Evolutionary conservation across 1,140 invertebrate species (phyloP), one percentile per base, ranked within the genome.

Genomic region (Neotoxoptera formosana): DNA sequence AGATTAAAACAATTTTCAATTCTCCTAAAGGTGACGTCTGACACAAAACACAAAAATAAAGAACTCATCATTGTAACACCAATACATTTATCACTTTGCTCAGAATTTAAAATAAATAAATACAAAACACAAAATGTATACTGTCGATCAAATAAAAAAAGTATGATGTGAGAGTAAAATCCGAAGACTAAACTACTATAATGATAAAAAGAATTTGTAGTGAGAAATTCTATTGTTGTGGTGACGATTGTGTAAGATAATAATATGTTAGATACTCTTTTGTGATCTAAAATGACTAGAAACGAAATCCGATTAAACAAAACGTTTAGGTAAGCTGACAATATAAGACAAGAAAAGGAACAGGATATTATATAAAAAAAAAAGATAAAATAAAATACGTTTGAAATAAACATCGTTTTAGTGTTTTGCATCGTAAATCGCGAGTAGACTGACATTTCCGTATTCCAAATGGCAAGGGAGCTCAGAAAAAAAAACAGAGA

Each of bases 221-320:
- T n/a, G 30, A 34, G n/a, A 76, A 76, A 76, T n/a, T n/a, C 34
- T 36, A 83, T 41, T 36, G n/a, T 41, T 83, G 81, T 83, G 34
- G 81, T 83, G 21, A 83, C 36, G 81, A 83, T 83, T 21, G 7
- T 36, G 76, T 81, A 81, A 81, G 34, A 36, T 36, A 81, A 36
- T 36, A 81, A 81, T 81, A 36, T 83, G 17, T 41, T 36, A 41
- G 7, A 41, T 83, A 23, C 20, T 41, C 8, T 23, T 83, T 83
- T 83, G 17, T 83, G 36, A 41, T 83, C 20, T 83, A 83, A 83
- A 83, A 83, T 83, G 34, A 83, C 36, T 83, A 83, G 81, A 36
- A 83, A 83, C 34, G 17, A 83, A 83, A 83, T 36, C 34, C 81
- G 34, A 83, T 83, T 83, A 83, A 83, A 83, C 36, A 83, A 83